phyloP scores from a whole-genome alignment of 2,888 invertebrate genomes.

The Calameuta idolon region DNA sequence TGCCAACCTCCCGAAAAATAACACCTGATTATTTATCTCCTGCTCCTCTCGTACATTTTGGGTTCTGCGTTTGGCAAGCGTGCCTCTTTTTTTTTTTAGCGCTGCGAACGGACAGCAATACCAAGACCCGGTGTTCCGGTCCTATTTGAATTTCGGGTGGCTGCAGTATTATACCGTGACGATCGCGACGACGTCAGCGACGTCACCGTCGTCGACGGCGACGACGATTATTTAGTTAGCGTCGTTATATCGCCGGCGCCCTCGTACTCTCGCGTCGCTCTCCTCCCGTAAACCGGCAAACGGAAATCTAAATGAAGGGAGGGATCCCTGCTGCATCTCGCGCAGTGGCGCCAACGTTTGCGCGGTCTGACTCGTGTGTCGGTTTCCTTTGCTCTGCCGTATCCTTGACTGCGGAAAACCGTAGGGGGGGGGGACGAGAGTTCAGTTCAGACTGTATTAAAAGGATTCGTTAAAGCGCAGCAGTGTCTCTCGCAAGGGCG shows the following conservation, averaged over 20 bases:
- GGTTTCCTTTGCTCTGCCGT: background rate
- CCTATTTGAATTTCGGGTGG: background rate
- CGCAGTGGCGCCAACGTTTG: constrained; percentile 16
- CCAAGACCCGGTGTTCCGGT: background rate
- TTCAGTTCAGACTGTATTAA: constrained; percentile 49
- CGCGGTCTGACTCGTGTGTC: constrained; percentile 15
- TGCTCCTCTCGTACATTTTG: background rate
- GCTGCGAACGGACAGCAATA: background rate
- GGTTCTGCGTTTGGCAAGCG: background rate
- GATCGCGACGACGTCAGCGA: background rate
- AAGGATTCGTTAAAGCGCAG: constrained; percentile 48
- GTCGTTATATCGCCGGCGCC: background rate
- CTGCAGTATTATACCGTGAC: background rate
- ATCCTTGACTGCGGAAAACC: constrained; percentile 1
- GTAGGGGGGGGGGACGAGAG: constrained; percentile 13
- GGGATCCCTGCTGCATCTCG: constrained; percentile 33
- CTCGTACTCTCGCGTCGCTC: background rate
- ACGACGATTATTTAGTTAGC: background rate
- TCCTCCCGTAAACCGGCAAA: constrained; percentile 44
- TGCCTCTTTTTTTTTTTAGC: background rate
- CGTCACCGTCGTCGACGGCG: background rate
- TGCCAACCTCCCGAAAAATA: background rate
- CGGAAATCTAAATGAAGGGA: constrained; percentile 58
- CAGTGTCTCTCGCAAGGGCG: constrained; percentile 30
- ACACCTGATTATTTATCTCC: background rate